Percentiles rank a stretch among this genome's conserved stretches.
phyloP scores from a whole-genome alignment of 1,140 invertebrate species.

The Calliphora vicina region DNA sequence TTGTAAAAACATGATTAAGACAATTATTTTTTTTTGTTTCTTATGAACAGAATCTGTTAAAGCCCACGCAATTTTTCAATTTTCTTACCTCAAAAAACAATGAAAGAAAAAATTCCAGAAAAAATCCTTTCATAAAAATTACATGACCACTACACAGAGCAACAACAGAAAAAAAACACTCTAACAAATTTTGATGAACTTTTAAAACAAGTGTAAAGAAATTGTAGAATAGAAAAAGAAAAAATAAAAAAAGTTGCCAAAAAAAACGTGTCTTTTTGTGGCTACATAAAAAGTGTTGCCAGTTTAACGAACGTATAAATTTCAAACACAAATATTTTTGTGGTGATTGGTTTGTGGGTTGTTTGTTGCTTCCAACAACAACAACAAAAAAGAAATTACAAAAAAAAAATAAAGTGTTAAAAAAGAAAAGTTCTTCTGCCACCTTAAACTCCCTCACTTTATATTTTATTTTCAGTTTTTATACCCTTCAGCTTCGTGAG shows the following conservation, averaged over 20 bases:
- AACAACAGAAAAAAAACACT: background rate
- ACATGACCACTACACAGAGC: background rate
- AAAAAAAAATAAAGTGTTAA: background rate
- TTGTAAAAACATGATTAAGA: too few relatives aligned
- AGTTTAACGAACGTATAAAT: background rate
- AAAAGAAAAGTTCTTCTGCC: background rate
- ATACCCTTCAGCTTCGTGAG: too few relatives aligned
- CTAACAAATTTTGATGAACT: background rate
- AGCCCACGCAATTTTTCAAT: background rate
- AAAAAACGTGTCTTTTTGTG: background rate
- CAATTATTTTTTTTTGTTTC: background rate
- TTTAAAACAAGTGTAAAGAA: background rate
- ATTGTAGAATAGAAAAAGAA: background rate
- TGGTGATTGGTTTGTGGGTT: background rate
- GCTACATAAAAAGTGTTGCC: background rate
- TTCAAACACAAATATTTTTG: slow-evolving; percentile 10
- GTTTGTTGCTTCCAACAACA: background rate
- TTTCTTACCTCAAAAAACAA: background rate
- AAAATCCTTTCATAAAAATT: background rate
- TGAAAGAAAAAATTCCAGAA: background rate
- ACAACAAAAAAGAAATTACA: background rate
- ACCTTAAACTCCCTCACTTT: background rate
- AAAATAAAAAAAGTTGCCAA: background rate
- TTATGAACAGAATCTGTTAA: background rate
- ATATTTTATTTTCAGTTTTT: background rate